Evolutionary conservation across 2,888 invertebrate genomes (phyloP), one percentile per base, ranked within the genome.

Genomic region (Hetaerina titia): DNA sequence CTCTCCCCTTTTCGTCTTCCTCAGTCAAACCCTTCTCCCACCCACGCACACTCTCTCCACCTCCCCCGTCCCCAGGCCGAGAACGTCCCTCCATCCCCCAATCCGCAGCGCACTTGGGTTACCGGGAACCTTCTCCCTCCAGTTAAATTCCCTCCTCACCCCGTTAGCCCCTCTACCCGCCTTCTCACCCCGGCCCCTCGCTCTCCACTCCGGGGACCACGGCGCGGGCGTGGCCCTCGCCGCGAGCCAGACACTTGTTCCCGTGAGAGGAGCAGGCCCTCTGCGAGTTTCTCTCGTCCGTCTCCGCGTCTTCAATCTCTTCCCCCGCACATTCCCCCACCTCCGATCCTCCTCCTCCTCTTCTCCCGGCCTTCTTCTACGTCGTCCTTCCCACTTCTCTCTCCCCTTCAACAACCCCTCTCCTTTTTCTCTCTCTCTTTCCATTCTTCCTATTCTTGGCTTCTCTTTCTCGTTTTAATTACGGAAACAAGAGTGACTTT

Each of bases 241-340:
- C 69, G 69, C 69, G 69, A 69, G n/a, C 69, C 69, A 69, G 69
- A 69, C 69, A n/a, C 69, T 69, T 69, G 69, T 69, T 69, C 69
- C n/a, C 69, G 69, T n/a, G 69, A 69, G 69, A n/a, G 69, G 22
- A 22, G 19, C 22, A 9, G 45, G 45, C 7, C 69, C 69, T 4
- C 45, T 45, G 45, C 45, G 45, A 45, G 45, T 45, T 45, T 45
- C n/a, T 69, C 69, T 15, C 64, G 64, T 64, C 64, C 74, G 8
- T 25, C 74, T 74, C 9, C 25, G n/a, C 8, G n/a, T 74, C 25
- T 74, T 81, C 31, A 6, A 11, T 11, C 13, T 13, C 81, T 31
- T 31, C 31, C 31, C 11, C 81, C 25, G 9, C 5, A 8, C 15
- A 6, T 31, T 15, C 22, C 13, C 81, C 2, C 7, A 9, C 31